These are phyloP conservation scores for Drosophila parabipectinata DNA, from an alignment of 1,140 invertebrate genomes.

Conservation along the genomic window DNA sequence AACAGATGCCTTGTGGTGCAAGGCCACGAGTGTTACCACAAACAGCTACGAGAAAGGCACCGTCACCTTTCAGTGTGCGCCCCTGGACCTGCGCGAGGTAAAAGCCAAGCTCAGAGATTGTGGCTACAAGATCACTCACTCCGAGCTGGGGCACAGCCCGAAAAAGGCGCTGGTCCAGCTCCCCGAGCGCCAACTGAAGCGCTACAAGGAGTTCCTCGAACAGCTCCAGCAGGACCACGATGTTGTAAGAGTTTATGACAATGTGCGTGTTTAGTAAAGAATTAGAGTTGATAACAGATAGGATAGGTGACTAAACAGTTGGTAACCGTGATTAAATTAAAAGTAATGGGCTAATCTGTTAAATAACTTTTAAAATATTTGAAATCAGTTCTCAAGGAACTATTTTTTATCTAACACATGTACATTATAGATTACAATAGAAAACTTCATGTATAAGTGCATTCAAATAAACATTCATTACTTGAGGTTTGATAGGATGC, in stretches of 20 bases:
- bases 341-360: too few species aligned
- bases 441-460: too few species aligned
- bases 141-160: conserved; percentile 39
- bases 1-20: conserved; percentile 49
- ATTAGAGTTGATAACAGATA: background rate
- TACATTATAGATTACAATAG: too few species aligned
- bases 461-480: too few species aligned
- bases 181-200: conserved; percentile 8
- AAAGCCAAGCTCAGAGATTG: conserved; percentile 19
- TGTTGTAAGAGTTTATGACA: conserved; percentile 66
- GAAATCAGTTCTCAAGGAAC: too few species aligned
- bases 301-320: background rate
- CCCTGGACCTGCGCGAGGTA: conserved; percentile 35
- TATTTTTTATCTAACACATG: too few species aligned
- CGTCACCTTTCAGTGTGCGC: conserved; percentile 54
- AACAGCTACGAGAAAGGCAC: conserved; percentile 19
- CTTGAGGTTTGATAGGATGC: too few species aligned
- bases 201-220: conserved; percentile 46
- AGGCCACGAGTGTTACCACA: conserved; percentile 36
- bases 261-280: conserved; percentile 49
- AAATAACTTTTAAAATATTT: too few species aligned
- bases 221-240: conserved; percentile 34
- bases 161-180: conserved; percentile 30
- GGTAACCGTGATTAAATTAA: background rate
- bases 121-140: conserved; percentile 48